Conservation (phyloP, 2,113 vertebrate species). For the Leptocoma aspasia region DNA sequence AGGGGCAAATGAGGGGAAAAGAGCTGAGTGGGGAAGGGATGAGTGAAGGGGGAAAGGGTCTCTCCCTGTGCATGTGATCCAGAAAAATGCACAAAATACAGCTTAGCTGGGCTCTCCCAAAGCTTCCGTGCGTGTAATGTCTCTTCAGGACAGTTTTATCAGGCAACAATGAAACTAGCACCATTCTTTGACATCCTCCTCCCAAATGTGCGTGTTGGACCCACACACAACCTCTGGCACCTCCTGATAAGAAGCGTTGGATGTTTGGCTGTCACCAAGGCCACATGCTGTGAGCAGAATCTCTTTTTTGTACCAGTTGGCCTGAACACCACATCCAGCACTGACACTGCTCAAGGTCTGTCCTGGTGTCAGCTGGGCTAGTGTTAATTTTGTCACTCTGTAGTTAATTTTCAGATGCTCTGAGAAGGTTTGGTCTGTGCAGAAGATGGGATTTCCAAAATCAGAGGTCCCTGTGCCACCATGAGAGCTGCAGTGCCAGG, state of each 20-base stretch:
- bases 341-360: neutral
- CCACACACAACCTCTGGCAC: neutral
- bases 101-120: too few relatives aligned
- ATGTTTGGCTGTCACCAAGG: neutral
- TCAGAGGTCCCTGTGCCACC: neutral
- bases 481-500: neutral
- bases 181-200: neutral
- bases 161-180: neutral
- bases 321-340: fast-evolving
- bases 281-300: neutral
- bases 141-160: neutral
- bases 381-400: neutral
- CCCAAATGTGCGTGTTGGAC: fast-evolving
- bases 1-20: neutral
- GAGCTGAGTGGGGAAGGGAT: neutral
- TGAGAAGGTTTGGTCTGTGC: neutral
- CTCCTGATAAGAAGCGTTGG: neutral
- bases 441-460: neutral
- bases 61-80: neutral
- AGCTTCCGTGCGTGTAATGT: fast-evolving
- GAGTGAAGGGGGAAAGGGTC: neutral
- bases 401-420: neutral
- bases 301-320: neutral
- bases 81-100: neutral
- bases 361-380: neutral